Conservation (phyloP, 2,113 vertebrate genomes). For the Peromyscus polionotus region DNA sequence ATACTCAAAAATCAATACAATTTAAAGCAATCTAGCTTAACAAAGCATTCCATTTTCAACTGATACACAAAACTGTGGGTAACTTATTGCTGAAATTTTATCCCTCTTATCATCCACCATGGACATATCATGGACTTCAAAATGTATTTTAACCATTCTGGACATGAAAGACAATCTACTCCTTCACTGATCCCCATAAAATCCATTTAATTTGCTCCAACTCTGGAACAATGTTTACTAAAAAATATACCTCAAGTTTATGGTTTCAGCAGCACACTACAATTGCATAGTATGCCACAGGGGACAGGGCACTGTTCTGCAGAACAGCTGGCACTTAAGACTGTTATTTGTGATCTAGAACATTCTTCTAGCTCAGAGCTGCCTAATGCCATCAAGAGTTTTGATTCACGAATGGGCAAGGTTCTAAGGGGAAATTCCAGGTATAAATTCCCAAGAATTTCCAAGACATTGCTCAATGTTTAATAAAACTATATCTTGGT, state of each 20-base stretch:
- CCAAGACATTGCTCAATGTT: neutral
- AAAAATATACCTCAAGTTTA: neutral
- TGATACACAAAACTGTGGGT: neutral
- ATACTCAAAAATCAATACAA: neutral
- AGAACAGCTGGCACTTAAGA: neutral
- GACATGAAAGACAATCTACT: neutral
- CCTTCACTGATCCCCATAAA: neutral
- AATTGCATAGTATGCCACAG: neutral
- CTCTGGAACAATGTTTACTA: neutral
- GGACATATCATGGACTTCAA: neutral
- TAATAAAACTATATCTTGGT: neutral
- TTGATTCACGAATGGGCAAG: neutral
- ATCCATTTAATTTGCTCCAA: neutral
- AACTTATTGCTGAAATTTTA: neutral
- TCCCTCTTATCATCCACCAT: neutral
- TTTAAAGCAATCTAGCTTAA: neutral
- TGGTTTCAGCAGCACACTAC: neutral
- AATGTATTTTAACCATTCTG: neutral
- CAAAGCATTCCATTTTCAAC: neutral
- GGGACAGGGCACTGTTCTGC: accelerated
- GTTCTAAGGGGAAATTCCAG: neutral
- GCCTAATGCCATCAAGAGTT: neutral
- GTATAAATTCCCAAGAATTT: neutral
- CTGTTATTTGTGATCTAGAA: neutral
- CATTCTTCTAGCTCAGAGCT: neutral